Percentiles rank a stretch among this genome's conserved stretches.
These are phyloP conservation scores for Etheostoma spectabile DNA, from an alignment of 2,113 vertebrate genomes.

Conservation along the genomic window DNA sequence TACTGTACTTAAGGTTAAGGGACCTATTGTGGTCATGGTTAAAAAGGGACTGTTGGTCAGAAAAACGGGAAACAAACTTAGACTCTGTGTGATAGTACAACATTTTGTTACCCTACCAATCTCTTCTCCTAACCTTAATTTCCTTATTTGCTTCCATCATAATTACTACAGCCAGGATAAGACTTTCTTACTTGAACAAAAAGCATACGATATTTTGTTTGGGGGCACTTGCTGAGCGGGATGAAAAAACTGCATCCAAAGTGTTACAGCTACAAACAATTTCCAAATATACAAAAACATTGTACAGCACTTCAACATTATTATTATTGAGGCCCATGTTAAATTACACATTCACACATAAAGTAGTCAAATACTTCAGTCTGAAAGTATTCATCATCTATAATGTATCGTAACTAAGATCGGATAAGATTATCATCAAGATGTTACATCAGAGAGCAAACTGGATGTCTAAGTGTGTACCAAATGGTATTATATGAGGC, in stretches of 20 bases:
- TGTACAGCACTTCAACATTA: not conserved
- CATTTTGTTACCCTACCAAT: not conserved
- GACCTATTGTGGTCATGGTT: too few relatives aligned
- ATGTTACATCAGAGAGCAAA: constrained; percentile 38
- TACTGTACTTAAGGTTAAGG: too few relatives aligned
- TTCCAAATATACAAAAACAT: not conserved
- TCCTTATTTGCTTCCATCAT: not conserved
- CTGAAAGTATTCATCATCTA: not conserved
- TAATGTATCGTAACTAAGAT: constrained; percentile 13
- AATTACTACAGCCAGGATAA: not conserved
- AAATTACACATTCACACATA: constrained; percentile 1
- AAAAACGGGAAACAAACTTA: too few relatives aligned
- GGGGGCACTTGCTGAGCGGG: not conserved
- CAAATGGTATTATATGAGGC: constrained; percentile 39
- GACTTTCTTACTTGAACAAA: not conserved
- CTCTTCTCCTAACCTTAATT: not conserved
- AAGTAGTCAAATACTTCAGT: not conserved
- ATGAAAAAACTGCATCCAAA: not conserved
- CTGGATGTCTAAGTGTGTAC: constrained; percentile 40
- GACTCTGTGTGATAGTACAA: not conserved
- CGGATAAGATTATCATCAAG: constrained; percentile 30
- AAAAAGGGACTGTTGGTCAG: too few relatives aligned
- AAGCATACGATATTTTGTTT: not conserved
- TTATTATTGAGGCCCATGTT: not conserved
- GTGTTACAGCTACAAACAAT: not conserved